Conservation (phyloP, 2,888 invertebrate species). For the Amphiduros pacificus region DNA sequence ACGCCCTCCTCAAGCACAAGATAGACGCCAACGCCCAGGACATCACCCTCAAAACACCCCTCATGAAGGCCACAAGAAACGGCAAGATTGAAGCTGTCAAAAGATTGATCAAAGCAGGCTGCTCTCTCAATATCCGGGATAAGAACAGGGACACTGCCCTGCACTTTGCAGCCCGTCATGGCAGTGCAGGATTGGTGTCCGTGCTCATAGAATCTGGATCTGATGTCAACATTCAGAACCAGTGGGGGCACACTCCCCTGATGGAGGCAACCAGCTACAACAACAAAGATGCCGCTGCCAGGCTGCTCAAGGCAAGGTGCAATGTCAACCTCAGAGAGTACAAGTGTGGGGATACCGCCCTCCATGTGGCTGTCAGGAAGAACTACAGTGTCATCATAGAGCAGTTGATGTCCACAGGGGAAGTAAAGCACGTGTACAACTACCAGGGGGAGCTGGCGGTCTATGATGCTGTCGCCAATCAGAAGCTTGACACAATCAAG, state of each 20-base stretch:
- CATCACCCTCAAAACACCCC: conserved; percentile 57
- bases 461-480: conserved; percentile 54
- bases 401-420: conserved; percentile 48
- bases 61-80: conserved; percentile 59
- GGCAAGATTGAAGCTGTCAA: conserved; percentile 56
- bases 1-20: conserved; percentile 51
- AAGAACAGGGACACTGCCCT: conserved; percentile 57
- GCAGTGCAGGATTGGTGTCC: conserved; percentile 53
- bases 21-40: conserved; percentile 57
- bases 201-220: conserved; percentile 53
- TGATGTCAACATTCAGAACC: conserved; percentile 56
- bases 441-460: conserved; percentile 58
- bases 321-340: conserved; percentile 57
- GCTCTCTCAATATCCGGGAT: conserved; percentile 55
- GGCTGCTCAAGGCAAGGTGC: conserved; percentile 45
- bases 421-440: conserved; percentile 56
- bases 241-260: conserved; percentile 57
- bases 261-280: conserved; percentile 60
- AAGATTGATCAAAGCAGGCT: conserved; percentile 47
- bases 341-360: conserved; percentile 57
- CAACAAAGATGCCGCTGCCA: conserved; percentile 54
- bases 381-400: conserved; percentile 56
- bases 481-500: conserved; percentile 53
- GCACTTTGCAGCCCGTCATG: conserved; percentile 57
- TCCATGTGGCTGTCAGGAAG: conserved; percentile 57